Evolutionary conservation across 2,113 vertebrate genomes (phyloP), one percentile per base, ranked within the genome.

Genomic region (Lasiurus borealis): DNA sequence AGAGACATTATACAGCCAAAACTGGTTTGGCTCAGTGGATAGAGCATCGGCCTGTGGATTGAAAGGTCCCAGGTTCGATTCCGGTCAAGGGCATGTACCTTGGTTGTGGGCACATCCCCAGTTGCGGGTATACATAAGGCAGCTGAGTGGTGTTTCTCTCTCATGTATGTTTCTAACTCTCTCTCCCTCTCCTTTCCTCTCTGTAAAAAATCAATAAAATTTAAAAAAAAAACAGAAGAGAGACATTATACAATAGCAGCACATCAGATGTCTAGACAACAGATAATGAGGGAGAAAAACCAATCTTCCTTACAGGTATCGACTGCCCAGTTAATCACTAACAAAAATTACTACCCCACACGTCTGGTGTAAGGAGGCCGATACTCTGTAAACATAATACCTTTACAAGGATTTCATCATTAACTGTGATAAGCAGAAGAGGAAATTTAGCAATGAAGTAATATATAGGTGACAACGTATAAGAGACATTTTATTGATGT

Each of bases 281-380:
- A 91, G 73, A 81, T 81, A 90, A 90, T 88, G 54, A 89, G 82
- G 25, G 29, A 21, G 66, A 82, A 90, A 96, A 90, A 69, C 85
- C 54, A 85, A 0, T 92, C 48, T 96, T 68, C 36, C 36, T 93
- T 90, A 82, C 90, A 94, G 15, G 23, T 96, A 88, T 73, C 72
- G 73, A 93, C 77, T 92, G 13, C 57, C 21, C 85, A 12, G 27
- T 36, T 96, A 78, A 93, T 90, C 62, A 85, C 88, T 91, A 94
- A 75, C 44, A 95, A 7, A 97, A 89, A 81, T 68, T 94, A 81
- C 29, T 73, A 66, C 29, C 25, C 25, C 92, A 31, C 12, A 66
- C 94, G 64, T 82, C 59, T 57, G 29, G 8, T 18, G 21, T 80
- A 57, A 93, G 14, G 31, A 89, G 91, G 3, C 13, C 40, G 14